These are phyloP conservation scores for Gymnosoma rotundatum DNA, from an alignment of 2,888 invertebrate species.

Conservation along the genomic window DNA sequence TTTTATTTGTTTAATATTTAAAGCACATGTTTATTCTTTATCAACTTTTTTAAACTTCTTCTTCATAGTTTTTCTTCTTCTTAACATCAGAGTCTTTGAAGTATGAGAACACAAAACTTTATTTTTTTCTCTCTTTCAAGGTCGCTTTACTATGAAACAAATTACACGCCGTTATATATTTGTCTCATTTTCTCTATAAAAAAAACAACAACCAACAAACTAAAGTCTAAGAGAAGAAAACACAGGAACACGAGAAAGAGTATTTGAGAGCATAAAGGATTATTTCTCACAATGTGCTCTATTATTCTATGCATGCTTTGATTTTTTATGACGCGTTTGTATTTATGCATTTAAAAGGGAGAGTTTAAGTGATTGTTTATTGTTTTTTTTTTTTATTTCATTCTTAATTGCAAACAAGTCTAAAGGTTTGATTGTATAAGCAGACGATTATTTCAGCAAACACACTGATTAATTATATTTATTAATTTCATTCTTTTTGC, in stretches of 20 bases:
- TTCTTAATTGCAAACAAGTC: conserved; percentile 31
- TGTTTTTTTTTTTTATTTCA: conserved; percentile 47
- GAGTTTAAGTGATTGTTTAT: neutral
- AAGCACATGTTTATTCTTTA: conserved; percentile 64
- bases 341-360: neutral
- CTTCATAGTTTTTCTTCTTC: conserved; percentile 28
- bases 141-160: conserved; percentile 60
- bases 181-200: conserved; percentile 39
- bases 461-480: neutral
- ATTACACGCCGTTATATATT: conserved; percentile 23
- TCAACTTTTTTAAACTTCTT: conserved; percentile 36
- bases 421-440: conserved; percentile 60
- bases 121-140: conserved; percentile 63
- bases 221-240: neutral
- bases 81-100: conserved; percentile 36
- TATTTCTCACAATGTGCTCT: neutral
- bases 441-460: conserved; percentile 34
- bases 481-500: neutral
- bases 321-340: neutral
- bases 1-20: conserved; percentile 64
- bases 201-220: neutral
- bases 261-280: conserved; percentile 6
- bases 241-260: neutral
- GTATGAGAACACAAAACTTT: conserved; percentile 60
- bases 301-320: conserved; percentile 9